phyloP scores from a whole-genome alignment of 2,797 vertebrate genomes.

The Podargus strigoides region DNA sequence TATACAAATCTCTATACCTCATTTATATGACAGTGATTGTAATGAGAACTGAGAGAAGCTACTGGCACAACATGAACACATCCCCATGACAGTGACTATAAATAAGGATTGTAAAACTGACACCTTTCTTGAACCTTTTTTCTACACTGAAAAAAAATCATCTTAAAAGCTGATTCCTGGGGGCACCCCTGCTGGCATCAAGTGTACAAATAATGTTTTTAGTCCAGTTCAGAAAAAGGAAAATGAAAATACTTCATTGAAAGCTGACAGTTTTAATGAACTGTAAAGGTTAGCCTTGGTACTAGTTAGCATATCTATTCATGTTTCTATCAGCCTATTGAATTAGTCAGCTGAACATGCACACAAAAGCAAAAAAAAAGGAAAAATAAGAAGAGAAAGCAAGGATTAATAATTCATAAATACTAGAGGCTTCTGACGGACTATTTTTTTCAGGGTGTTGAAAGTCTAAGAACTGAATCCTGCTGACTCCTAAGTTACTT shows the following conservation, averaged over 20 bases:
- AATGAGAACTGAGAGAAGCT: conserved; percentile 13
- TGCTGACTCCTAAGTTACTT: conserved; percentile 65
- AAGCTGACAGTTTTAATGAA: conserved; percentile 74
- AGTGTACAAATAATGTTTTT: conserved; percentile 72
- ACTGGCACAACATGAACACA: conserved; percentile 5
- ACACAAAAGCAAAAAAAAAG: conserved; percentile 71
- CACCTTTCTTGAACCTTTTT: conserved; percentile 50
- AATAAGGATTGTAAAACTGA: conserved; percentile 37
- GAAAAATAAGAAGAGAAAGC: conserved; percentile 51
- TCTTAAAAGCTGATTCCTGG: conserved; percentile 22
- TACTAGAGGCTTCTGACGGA: conserved; percentile 63
- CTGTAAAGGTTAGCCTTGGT: conserved; percentile 74
- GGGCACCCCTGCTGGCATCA: conserved; percentile 38
- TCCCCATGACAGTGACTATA: conserved; percentile 24
- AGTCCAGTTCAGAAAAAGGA: conserved; percentile 62
- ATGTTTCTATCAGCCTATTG: conserved; percentile 74
- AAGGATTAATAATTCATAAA: conserved; percentile 78
- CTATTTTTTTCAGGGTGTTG: conserved; percentile 48
- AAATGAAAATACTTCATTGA: conserved; percentile 74
- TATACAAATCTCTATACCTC: background rate
- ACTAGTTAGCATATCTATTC: conserved; percentile 77
- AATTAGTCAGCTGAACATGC: conserved; percentile 71
- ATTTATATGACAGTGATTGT: conserved; percentile 7
- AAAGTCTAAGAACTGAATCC: conserved; percentile 64
- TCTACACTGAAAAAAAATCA: background rate